phyloP scores from a whole-genome alignment of 2,797 vertebrate species.

The Knipowitschia caucasica region DNA sequence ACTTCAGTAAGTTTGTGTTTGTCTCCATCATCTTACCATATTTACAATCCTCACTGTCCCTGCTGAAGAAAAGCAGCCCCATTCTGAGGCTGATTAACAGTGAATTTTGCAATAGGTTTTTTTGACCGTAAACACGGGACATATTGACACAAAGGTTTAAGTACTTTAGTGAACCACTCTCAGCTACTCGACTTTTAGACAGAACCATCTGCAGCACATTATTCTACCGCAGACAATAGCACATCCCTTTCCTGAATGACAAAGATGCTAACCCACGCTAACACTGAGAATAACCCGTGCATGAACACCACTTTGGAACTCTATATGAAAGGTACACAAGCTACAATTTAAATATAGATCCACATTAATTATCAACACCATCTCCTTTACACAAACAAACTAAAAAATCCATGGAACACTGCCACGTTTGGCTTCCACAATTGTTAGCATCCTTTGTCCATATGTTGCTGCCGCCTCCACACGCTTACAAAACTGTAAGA shows the following conservation, averaged over 20 bases:
- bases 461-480: conserved; percentile 49
- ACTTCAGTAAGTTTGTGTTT: too few species aligned
- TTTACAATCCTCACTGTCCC: too few species aligned
- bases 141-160: too few species aligned
- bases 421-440: conserved; percentile 35
- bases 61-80: too few species aligned
- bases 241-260: neutral
- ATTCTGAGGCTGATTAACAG: too few species aligned
- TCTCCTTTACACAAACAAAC: conserved; percentile 1
- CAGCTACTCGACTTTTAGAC: too few species aligned
- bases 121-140: too few species aligned
- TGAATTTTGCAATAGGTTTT: too few species aligned
- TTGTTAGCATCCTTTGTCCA: conserved; percentile 36
- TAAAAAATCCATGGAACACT: conserved; percentile 32
- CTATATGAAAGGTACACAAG: neutral
- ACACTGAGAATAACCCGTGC: neutral
- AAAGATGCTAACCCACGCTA: neutral
- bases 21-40: too few species aligned
- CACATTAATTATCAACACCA: neutral
- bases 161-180: too few species aligned
- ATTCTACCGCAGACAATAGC: neutral
- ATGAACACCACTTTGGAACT: neutral
- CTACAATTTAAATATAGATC: neutral
- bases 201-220: too few species aligned
- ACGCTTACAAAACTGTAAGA: conserved; percentile 1